phyloP scores from a whole-genome alignment of 2,797 vertebrate species.

The Botia almorhae region DNA sequence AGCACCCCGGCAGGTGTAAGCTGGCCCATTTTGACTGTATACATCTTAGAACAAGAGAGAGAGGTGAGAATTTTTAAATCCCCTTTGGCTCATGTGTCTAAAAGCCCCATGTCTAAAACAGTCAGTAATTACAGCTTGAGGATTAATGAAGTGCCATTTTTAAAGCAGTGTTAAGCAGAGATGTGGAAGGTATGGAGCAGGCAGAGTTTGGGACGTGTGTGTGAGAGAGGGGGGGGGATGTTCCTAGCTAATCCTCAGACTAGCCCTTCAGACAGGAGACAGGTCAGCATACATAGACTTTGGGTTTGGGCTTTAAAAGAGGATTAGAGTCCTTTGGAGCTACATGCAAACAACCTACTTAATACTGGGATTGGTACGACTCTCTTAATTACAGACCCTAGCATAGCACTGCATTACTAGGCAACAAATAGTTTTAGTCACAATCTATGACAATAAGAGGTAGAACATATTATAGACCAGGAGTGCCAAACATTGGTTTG shows the following conservation, averaged over 20 bases:
- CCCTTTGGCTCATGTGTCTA: slow-evolving; percentile 36
- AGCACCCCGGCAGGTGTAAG: slow-evolving; percentile 48
- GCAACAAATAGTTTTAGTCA: background rate
- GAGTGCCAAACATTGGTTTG: background rate
- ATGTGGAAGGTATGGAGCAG: slow-evolving; percentile 35
- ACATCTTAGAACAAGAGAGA: slow-evolving; percentile 40
- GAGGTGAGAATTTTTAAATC: slow-evolving; percentile 51
- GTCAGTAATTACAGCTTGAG: slow-evolving; percentile 51
- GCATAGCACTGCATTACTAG: background rate
- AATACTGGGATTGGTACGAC: slow-evolving; percentile 68
- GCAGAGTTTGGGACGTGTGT: slow-evolving; percentile 21
- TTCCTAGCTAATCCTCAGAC: slow-evolving; percentile 54
- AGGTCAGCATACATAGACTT: slow-evolving; percentile 78
- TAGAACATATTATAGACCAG: background rate
- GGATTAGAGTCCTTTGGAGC: slow-evolving; percentile 74
- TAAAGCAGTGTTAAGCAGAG: slow-evolving; percentile 41
- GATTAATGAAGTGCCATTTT: slow-evolving; percentile 52
- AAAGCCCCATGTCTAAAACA: slow-evolving; percentile 45
- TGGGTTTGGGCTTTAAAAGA: slow-evolving; percentile 79
- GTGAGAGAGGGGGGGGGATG: background rate
- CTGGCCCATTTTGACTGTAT: slow-evolving; percentile 10
- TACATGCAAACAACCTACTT: slow-evolving; percentile 61
- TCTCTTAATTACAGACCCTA: slow-evolving; percentile 9
- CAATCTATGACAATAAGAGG: background rate
- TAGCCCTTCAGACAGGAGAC: slow-evolving; percentile 56